Percentiles rank a stretch among this genome's conserved stretches.
phyloP scores from a whole-genome alignment of 2,797 vertebrate genomes.

The Coreius guichenoti region DNA sequence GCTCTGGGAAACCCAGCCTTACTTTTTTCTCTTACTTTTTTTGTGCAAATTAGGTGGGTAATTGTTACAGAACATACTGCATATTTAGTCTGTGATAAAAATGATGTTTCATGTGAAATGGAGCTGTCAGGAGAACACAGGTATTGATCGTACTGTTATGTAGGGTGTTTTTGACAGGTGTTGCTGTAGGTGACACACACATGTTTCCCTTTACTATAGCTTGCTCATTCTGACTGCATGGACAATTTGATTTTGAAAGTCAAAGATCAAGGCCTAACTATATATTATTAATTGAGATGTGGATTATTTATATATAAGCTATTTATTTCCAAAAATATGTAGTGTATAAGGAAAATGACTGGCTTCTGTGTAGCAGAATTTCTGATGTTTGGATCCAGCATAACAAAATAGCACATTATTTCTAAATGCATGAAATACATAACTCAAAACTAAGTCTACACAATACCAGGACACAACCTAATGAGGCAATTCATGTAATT shows the following conservation, averaged over 20 bases:
- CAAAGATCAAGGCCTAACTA: not conserved
- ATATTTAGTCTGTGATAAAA: not conserved
- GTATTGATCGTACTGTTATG: constrained; percentile 70
- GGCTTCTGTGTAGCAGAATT: not conserved
- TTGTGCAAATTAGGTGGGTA: not conserved
- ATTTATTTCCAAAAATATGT: not conserved
- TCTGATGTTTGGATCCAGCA: not conserved
- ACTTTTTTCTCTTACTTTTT: not conserved
- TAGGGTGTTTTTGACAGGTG: constrained; percentile 64
- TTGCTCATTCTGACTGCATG: not conserved
- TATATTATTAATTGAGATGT: not conserved
- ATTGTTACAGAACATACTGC: not conserved
- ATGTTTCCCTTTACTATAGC: constrained; percentile 15
- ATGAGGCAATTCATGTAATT: constrained; percentile 48
- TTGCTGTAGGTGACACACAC: constrained; percentile 48
- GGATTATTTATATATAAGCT: not conserved
- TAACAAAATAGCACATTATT: constrained; percentile 10
- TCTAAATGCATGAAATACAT: not conserved
- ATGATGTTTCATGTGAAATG: constrained; percentile 38
- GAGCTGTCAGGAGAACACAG: constrained; percentile 63
- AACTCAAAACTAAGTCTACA: constrained; percentile 26
- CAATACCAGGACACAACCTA: constrained; percentile 31
- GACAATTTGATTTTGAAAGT: not conserved
- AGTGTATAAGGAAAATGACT: not conserved
- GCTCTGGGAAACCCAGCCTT: not conserved